These are phyloP conservation scores for Pasiphila rectangulata DNA, from an alignment of 2,888 invertebrate species.

Conservation along the genomic window DNA sequence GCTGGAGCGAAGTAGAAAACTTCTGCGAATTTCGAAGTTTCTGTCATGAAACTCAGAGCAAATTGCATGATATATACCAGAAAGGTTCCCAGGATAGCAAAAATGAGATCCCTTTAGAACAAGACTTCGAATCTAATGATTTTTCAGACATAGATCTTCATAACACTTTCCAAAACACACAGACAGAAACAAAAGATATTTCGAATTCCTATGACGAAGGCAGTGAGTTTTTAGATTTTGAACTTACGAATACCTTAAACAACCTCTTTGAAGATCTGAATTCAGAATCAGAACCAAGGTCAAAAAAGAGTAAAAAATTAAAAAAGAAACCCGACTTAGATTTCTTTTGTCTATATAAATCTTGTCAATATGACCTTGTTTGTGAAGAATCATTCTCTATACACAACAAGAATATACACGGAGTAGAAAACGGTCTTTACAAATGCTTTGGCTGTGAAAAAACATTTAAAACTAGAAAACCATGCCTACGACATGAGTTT, in stretches of 20 bases:
- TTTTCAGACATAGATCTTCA: not conserved
- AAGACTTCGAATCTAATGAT: not conserved
- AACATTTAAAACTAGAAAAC: constrained; percentile 51
- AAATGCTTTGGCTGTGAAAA: constrained; percentile 71
- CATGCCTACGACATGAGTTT: constrained; percentile 54
- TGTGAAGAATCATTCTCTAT: constrained; percentile 37
- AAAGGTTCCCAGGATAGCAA: constrained; percentile 16
- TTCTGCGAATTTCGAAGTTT: constrained; percentile 58
- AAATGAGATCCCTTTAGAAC: not conserved
- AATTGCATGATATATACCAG: constrained; percentile 44
- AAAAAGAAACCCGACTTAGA: constrained; percentile 37
- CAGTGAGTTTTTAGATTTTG: constrained; percentile 18
- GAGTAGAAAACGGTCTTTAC: constrained; percentile 48
- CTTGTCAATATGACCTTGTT: constrained; percentile 52
- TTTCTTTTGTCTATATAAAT: not conserved
- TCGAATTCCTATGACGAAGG: constrained; percentile 4
- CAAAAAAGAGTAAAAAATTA: constrained; percentile 16
- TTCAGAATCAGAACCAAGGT: constrained; percentile 7
- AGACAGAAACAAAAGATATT: not conserved
- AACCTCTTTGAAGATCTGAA: constrained; percentile 19
- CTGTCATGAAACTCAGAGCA: constrained; percentile 51
- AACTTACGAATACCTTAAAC: constrained; percentile 9
- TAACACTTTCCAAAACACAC: not conserved
- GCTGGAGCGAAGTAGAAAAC: constrained; percentile 50
- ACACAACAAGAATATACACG: constrained; percentile 57